Conservation (phyloP, 2,888 invertebrate species). For the Drosophila emarginata region DNA sequence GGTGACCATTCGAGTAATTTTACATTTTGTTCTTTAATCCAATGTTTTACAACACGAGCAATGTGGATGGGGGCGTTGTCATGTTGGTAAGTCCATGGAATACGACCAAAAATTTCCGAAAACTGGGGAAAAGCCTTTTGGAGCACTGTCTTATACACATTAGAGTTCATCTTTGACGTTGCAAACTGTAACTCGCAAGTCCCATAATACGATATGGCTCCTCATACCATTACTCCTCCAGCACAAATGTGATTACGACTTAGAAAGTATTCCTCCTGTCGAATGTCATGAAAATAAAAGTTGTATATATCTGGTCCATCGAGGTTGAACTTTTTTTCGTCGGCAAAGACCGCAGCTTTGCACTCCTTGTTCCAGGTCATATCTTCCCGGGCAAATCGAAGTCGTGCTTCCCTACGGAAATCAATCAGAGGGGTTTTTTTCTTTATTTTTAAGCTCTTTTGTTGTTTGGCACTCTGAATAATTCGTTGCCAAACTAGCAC, state of each 20-base stretch:
- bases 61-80: too few relatives aligned
- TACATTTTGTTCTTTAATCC: too few relatives aligned
- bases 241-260: constrained; percentile 24
- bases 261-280: not conserved
- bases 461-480: not conserved
- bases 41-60: too few relatives aligned
- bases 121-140: too few relatives aligned
- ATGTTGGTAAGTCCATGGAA: too few relatives aligned
- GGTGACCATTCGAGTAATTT: too few relatives aligned
- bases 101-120: too few relatives aligned
- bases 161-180: too few relatives aligned
- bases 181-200: too few relatives aligned
- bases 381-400: not conserved
- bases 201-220: constrained; percentile 5
- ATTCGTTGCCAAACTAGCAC: too few relatives aligned
- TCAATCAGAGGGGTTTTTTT: not conserved
- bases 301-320: constrained; percentile 13
- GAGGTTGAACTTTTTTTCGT: not conserved
- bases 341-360: not conserved
- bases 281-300: constrained; percentile 17
- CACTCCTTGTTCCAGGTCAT: not conserved
- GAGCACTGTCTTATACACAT: too few relatives aligned
- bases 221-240: too few relatives aligned
- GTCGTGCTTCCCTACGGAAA: not conserved
- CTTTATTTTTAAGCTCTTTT: not conserved